These are phyloP conservation scores for Choristoneura fumiferana DNA, from an alignment of 1,140 invertebrate species.

Conservation along the genomic window DNA sequence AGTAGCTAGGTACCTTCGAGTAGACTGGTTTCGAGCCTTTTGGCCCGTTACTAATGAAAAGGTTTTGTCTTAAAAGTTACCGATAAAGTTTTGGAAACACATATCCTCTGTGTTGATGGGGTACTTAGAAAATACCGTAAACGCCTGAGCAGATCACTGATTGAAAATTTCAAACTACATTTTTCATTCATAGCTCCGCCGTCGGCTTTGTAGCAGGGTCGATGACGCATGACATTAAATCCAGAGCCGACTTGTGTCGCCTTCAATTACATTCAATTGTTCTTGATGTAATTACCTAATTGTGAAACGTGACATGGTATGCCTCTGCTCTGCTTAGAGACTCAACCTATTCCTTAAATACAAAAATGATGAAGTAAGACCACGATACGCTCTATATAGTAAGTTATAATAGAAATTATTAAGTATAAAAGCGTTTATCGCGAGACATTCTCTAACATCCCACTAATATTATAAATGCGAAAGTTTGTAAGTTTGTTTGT, in stretches of 20 bases:
- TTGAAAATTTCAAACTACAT: too few species aligned
- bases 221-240: conserved; percentile 23
- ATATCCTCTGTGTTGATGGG: background rate
- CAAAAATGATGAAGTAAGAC: conserved; percentile 26
- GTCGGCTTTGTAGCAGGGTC: background rate
- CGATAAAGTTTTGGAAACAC: background rate
- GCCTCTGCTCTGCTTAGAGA: conserved; percentile 18
- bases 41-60: conserved; percentile 3
- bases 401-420: too few species aligned
- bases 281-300: conserved; percentile 69
- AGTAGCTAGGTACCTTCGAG: background rate
- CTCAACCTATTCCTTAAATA: background rate
- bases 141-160: too few species aligned
- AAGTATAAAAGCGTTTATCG: too few species aligned
- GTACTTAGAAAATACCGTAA: background rate
- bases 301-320: conserved; percentile 38
- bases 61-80: conserved; percentile 3
- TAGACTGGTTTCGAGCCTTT: background rate
- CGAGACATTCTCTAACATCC: too few species aligned
- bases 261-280: conserved; percentile 73
- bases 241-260: conserved; percentile 27
- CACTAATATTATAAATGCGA: too few species aligned
- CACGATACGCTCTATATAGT: too few species aligned
- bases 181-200: background rate
- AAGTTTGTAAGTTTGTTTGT: too few species aligned